phyloP scores from a whole-genome alignment of 2,113 vertebrate species.

The Nothobranchius furzeri region DNA sequence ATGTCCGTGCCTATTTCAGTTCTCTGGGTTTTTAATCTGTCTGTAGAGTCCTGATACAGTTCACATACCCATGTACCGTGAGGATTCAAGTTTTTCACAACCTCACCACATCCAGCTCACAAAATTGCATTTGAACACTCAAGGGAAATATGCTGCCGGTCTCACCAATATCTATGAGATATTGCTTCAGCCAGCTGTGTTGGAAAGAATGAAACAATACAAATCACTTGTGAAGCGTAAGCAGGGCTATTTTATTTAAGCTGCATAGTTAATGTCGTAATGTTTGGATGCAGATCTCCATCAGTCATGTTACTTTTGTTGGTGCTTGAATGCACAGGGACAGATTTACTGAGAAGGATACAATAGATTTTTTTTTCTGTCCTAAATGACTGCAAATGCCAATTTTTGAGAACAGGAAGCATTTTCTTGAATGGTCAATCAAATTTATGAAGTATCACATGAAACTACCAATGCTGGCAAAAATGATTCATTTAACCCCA shows the following conservation, averaged over 20 bases:
- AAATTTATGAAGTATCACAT: no score
- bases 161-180: slow-evolving; percentile 69
- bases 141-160: slow-evolving; percentile 77
- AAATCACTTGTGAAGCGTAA: slow-evolving; percentile 52
- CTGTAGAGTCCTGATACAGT: slow-evolving; percentile 17
- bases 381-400: no score
- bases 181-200: slow-evolving; percentile 36
- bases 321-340: not conserved
- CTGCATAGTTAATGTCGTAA: slow-evolving; percentile 31
- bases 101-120: slow-evolving; percentile 52
- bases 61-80: slow-evolving; percentile 43
- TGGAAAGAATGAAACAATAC: slow-evolving; percentile 53
- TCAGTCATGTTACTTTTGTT: slow-evolving; percentile 3
- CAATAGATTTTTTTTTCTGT: not conserved
- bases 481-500: no score
- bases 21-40: slow-evolving; percentile 10
- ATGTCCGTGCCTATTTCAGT: slow-evolving; percentile 31
- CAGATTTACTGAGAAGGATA: not conserved
- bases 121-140: slow-evolving; percentile 78
- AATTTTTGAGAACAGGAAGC: no score
- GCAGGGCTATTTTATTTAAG: slow-evolving; percentile 26
- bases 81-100: slow-evolving; percentile 44
- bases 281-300: slow-evolving; percentile 11
- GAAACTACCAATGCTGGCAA: no score
- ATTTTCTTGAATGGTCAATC: no score